These are phyloP conservation scores for Pollachius pollachius DNA, from an alignment of 2,113 vertebrate genomes.

Conservation along the genomic window DNA sequence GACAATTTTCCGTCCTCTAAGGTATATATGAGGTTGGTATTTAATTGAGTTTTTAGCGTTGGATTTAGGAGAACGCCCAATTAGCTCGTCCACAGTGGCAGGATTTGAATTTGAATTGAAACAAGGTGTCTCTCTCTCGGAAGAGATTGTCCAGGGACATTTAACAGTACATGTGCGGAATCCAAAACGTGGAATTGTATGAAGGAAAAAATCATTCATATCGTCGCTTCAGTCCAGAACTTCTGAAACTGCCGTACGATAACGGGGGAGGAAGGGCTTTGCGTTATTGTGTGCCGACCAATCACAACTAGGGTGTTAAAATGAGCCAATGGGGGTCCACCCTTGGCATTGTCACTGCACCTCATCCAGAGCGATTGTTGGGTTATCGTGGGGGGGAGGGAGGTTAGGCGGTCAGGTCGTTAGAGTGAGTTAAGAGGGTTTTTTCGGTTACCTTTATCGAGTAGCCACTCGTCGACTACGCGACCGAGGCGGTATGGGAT, in stretches of 20 bases:
- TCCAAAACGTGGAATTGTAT: neutral
- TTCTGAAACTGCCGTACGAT: no score
- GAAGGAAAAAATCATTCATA: no score
- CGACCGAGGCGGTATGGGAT: conserved; percentile 98
- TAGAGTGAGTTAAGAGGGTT: conserved; percentile 81
- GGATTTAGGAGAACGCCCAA: conserved; percentile 12
- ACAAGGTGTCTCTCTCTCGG: no score
- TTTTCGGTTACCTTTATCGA: conserved; percentile 98
- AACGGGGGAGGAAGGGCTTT: no score
- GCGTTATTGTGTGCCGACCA: neutral
- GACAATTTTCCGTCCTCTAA: no score
- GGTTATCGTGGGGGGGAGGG: conserved; percentile 66
- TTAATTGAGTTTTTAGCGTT: no score
- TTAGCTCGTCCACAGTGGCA: neutral
- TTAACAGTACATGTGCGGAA: no score
- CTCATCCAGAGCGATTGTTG: conserved; percentile 72
- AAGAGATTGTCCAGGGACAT: no score
- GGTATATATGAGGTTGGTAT: no score
- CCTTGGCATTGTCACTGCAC: conserved; percentile 71
- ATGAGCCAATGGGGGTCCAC: conserved; percentile 36
- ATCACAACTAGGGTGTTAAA: neutral
- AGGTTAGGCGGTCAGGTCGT: conserved; percentile 75
- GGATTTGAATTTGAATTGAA: neutral
- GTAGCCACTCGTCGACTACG: conserved; percentile 99
- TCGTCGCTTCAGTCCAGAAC: no score